Percentiles rank a stretch among this genome's conserved stretches.
Conservation (phyloP, 2,888 invertebrate species). For the Brassicogethes aeneus region DNA sequence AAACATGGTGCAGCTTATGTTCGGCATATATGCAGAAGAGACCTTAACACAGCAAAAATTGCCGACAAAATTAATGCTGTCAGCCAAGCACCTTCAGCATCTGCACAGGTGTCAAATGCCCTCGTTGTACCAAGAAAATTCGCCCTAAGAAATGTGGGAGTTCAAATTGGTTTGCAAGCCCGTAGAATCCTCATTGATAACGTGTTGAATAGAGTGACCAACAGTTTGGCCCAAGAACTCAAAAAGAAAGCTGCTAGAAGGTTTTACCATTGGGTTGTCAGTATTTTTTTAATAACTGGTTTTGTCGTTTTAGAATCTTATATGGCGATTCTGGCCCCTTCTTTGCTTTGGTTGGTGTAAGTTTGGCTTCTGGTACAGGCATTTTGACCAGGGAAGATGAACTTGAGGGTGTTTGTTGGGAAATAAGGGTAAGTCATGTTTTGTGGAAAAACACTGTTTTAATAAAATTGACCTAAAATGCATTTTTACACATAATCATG, state of each 20-base stretch:
- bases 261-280: no score
- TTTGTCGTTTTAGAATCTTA: constrained; percentile 44
- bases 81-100: constrained; percentile 20
- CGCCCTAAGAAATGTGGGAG: constrained; percentile 40
- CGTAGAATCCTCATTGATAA: constrained; percentile 60
- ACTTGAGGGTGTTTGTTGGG: constrained; percentile 67
- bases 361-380: constrained; percentile 63
- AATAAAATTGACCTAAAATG: no score
- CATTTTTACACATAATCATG: no score
- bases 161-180: constrained; percentile 53
- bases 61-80: constrained; percentile 33
- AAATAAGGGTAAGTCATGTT: constrained; percentile 56
- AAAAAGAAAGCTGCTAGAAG: constrained; percentile 54
- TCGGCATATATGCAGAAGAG: constrained; percentile 44
- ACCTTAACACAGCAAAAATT: constrained; percentile 42
- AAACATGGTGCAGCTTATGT: constrained; percentile 53
- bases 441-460: no score
- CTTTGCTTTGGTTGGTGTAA: constrained; percentile 65
- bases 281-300: no score
- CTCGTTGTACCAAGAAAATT: constrained; percentile 28
- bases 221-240: constrained; percentile 53
- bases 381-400: constrained; percentile 69
- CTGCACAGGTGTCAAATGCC: constrained; percentile 16
- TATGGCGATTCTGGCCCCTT: constrained; percentile 65
- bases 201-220: constrained; percentile 59